Evolutionary conservation across 2,797 vertebrate species (phyloP).

Genomic region (Acestrorhynchus altus): DNA sequence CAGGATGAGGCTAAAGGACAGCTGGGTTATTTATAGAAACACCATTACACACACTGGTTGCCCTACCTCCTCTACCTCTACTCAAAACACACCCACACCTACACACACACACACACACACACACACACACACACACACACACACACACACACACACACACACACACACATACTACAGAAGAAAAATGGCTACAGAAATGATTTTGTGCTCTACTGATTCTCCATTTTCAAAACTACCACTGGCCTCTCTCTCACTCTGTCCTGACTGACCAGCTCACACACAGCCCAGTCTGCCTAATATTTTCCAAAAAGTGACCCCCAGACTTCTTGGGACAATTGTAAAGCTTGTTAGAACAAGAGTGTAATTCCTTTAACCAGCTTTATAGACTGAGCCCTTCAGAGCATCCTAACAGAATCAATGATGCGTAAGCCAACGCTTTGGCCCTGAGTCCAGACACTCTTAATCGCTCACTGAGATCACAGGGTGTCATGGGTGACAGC

Average conservation of each 20-base stretch:
- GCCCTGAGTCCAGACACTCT: constrained; percentile 30
- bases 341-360: constrained; percentile 24
- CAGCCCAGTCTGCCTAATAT: background rate
- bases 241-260: background rate
- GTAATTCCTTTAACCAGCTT: constrained; percentile 26
- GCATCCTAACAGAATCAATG: constrained; percentile 44
- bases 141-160: constrained; percentile 24
- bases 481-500: constrained; percentile 44
- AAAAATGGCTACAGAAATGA: background rate
- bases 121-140: constrained; percentile 24
- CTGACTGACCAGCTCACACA: background rate
- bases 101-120: constrained; percentile 35
- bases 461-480: constrained; percentile 46
- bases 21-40: constrained; percentile 79
- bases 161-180: background rate
- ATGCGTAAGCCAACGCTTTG: constrained; percentile 19
- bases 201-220: background rate
- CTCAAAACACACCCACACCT: constrained; percentile 21
- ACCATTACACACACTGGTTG: constrained; percentile 68
- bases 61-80: constrained; percentile 30
- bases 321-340: constrained; percentile 29
- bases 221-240: background rate
- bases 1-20: constrained; percentile 76
- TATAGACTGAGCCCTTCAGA: constrained; percentile 19
- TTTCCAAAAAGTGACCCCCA: background rate